Evolutionary conservation across 2,113 vertebrate species (phyloP).

Genomic region (Sporophila hypoxantha): DNA sequence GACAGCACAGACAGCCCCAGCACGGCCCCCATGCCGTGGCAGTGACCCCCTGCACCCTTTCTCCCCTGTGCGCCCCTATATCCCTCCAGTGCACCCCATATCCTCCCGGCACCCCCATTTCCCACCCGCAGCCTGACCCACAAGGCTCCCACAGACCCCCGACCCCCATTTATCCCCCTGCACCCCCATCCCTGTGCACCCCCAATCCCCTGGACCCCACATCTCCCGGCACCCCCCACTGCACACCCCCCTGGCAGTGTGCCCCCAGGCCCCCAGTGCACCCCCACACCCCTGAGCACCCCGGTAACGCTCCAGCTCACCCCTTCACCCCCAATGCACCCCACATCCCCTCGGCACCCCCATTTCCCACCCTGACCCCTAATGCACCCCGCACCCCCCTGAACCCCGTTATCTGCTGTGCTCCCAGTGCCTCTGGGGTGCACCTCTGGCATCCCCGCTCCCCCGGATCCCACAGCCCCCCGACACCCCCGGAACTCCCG

Average conservation of each 20-base stretch:
- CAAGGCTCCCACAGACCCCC: too few species aligned
- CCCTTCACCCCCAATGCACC: too few species aligned
- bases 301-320: not conserved
- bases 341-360: too few species aligned
- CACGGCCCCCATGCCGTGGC: not conserved
- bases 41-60: not conserved
- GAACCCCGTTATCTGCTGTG: not conserved
- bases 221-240: not conserved
- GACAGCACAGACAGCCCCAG: too few species aligned
- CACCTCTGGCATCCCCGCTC: not conserved
- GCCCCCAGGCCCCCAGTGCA: too few species aligned
- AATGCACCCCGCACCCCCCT: not conserved
- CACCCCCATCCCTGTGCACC: not conserved
- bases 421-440: too few species aligned
- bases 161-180: too few species aligned
- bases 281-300: not conserved
- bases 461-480: not conserved
- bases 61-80: not conserved
- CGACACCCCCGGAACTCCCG: too few species aligned
- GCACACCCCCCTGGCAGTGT: not conserved
- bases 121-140: not conserved
- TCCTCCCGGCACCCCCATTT: too few species aligned
- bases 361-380: not conserved
- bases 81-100: not conserved
- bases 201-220: too few species aligned